These are phyloP conservation scores for Gastracanthus pulcherrimus DNA, from an alignment of 2,888 invertebrate genomes.

Conservation along the genomic window DNA sequence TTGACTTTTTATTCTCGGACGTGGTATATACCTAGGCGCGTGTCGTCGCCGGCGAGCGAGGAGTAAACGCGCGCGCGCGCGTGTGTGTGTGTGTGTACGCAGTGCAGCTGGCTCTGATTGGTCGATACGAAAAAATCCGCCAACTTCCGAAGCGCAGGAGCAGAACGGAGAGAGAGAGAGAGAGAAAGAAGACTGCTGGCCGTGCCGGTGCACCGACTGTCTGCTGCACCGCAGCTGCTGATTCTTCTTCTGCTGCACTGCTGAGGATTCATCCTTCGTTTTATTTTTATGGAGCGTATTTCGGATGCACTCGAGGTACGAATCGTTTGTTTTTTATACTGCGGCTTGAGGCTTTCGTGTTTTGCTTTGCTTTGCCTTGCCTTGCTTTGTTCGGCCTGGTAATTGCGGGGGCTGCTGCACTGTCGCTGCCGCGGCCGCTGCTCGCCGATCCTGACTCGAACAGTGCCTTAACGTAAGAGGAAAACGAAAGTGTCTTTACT, in stretches of 20 bases:
- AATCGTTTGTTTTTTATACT: not conserved
- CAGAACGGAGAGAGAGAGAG: not conserved
- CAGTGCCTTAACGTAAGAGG: not conserved
- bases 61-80: not conserved
- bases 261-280: not conserved
- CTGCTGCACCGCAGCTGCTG: not conserved
- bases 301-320: not conserved
- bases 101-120: slow-evolving; percentile 66
- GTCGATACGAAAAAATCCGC: slow-evolving; percentile 69
- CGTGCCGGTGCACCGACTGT: not conserved
- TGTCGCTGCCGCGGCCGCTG: no score
- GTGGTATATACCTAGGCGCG: not conserved
- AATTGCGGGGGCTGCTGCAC: not conserved
- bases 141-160: slow-evolving; percentile 52
- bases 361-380: not conserved
- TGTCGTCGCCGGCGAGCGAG: not conserved
- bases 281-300: not conserved
- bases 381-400: not conserved
- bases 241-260: not conserved
- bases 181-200: not conserved
- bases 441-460: no score
- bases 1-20: no score
- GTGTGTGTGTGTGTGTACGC: not conserved
- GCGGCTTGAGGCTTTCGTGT: not conserved
- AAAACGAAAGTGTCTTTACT: not conserved